Base-by-base conservation (phyloP, 2,888 invertebrate genomes). In the Psylliodes chrysocephalus region DNA sequence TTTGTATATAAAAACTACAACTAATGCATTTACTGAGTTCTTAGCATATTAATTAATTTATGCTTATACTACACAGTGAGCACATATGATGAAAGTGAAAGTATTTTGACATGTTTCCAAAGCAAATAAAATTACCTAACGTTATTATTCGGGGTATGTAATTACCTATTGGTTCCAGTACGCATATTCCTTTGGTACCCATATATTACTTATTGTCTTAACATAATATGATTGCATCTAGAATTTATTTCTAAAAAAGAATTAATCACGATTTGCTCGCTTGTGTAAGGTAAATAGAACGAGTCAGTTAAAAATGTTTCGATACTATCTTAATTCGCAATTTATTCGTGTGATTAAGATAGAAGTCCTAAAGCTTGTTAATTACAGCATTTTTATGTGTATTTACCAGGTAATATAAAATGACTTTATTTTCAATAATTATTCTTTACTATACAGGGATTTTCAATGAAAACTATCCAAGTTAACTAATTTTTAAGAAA, bases 91-190 rank as follows among this genome's bases (percentile, higher is more conserved):
- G 49, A 49, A 49, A 49, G 49, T 49, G 49, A 49, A 49, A 49
- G 49, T 49, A 47, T 25, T 25, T 18, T 25, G 47, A 47, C 47
- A 49, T 30, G 12, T 49, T 49, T 49, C 30, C 14, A 49, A 25
- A 49, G 49, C 49, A 49, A 49, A 49, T 49, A 49, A 49, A 49
- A 25, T 47, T 47, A 47, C 47, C 25, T 25, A 47, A 47, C 25
- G 22, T 25, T 8, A 47, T 22, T 47, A 47, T 12, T 18, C 17
- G 44, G 19, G 44, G 25, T 22, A 25, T 47, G 25, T 47, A 47
- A 47, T 47, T 47, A 25, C 10, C 47, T 8, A 47, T 47, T 47
- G 25, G 47, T 47, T 25, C 25, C 47, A 47, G 47, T 25, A 38
- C 15, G 14, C 38, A 38, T 38, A 15, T 38, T 12, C 10, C 5